Evolutionary conservation across 2,797 vertebrate genomes (phyloP).

Genomic region (Selene dorsalis): DNA sequence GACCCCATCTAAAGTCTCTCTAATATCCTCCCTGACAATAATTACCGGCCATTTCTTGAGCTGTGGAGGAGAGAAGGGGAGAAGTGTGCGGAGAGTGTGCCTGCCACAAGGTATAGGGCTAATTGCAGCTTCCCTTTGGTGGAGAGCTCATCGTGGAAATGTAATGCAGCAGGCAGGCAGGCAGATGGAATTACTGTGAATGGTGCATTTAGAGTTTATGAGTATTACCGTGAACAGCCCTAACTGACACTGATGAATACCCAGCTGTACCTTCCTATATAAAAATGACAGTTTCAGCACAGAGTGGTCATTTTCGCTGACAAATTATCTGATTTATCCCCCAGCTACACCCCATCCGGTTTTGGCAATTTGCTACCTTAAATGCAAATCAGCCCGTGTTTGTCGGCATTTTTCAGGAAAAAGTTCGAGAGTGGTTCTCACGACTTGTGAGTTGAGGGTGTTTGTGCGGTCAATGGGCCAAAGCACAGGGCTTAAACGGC

Average conservation of each 20-base stretch:
- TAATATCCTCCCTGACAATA: slow-evolving; percentile 66
- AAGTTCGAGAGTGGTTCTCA: slow-evolving; percentile 29
- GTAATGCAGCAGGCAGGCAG: slow-evolving; percentile 62
- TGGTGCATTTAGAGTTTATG: slow-evolving; percentile 69
- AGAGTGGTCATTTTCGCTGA: slow-evolving; percentile 68
- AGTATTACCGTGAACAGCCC: slow-evolving; percentile 54
- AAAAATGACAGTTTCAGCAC: slow-evolving; percentile 69
- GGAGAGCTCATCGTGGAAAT: slow-evolving; percentile 54
- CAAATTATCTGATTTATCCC: slow-evolving; percentile 71
- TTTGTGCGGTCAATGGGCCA: slow-evolving; percentile 30
- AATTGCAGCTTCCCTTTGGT: slow-evolving; percentile 63
- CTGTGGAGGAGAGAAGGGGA: slow-evolving; percentile 23
- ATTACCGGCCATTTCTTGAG: slow-evolving; percentile 65
- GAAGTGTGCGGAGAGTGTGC: slow-evolving; percentile 29
- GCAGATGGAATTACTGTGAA: slow-evolving; percentile 70
- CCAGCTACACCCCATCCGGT: slow-evolving; percentile 35
- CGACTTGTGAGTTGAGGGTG: slow-evolving; percentile 30
- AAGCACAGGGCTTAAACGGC: slow-evolving; percentile 25
- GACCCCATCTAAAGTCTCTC: slow-evolving; percentile 57
- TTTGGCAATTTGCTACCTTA: slow-evolving; percentile 55
- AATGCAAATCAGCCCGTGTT: slow-evolving; percentile 59
- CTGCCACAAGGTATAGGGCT: slow-evolving; percentile 59
- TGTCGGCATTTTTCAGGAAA: slow-evolving; percentile 34
- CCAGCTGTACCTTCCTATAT: slow-evolving; percentile 64
- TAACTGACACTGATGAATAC: slow-evolving; percentile 79